phyloP scores from a whole-genome alignment of 35 echinoderm and acorn worm species.

The Lytechinus pictus region DNA sequence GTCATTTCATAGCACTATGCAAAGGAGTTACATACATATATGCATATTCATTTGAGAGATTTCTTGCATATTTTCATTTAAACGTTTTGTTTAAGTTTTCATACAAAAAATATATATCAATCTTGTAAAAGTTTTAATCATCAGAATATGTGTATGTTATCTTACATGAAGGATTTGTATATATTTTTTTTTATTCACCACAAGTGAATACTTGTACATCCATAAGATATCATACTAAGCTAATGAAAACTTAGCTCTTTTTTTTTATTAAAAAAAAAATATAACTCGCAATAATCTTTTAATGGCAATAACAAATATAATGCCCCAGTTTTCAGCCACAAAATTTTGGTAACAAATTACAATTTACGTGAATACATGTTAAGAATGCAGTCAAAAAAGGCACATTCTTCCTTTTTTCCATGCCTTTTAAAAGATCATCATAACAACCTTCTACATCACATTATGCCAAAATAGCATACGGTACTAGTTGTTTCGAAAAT shows the following conservation, averaged over 20 bases:
- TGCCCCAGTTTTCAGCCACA: background rate
- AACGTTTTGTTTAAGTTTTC: too few relatives aligned
- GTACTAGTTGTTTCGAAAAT: background rate
- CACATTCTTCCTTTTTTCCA: background rate
- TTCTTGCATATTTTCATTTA: too few relatives aligned
- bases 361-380: too few relatives aligned
- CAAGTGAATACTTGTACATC: background rate
- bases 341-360: background rate
- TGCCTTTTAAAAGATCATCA: background rate
- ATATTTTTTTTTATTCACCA: background rate
- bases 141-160: too few relatives aligned
- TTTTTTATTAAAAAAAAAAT: background rate
- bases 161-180: background rate
- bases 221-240: background rate
- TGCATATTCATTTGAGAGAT: too few relatives aligned
- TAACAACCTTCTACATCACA: background rate
- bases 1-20: too few relatives aligned
- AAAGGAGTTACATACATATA: too few relatives aligned
- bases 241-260: background rate
- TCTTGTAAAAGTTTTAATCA: too few relatives aligned
- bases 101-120: too few relatives aligned
- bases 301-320: background rate
- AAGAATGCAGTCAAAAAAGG: too few relatives aligned
- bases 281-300: background rate
- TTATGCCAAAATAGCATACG: background rate